Evolutionary conservation across 37 sponge, comb jelly and placozoan species (phyloP).

Genomic region (Aphrocallistes beatrix): DNA sequence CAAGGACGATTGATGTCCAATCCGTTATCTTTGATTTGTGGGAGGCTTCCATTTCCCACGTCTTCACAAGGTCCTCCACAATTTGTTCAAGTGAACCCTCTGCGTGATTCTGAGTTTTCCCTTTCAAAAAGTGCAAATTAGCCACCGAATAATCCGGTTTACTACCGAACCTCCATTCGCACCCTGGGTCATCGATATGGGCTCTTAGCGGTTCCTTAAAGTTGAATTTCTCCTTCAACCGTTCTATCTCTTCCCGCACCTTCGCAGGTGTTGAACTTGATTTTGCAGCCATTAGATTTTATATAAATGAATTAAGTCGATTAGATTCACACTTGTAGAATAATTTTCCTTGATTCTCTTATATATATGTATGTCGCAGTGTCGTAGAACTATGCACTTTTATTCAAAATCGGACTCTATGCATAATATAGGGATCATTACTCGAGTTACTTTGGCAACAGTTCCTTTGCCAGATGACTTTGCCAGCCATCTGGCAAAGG

Average conservation of each 20-base stretch:
- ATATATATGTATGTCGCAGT: no score
- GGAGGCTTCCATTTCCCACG: conserved; percentile 35
- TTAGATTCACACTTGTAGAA: no score
- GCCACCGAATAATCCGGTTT: conserved; percentile 32
- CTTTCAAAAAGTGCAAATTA: conserved; percentile 27
- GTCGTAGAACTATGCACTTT: no score
- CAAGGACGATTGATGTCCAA: not conserved
- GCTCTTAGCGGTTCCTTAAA: conserved; percentile 21
- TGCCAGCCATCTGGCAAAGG: no score
- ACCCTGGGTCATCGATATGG: not conserved
- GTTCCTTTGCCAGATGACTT: no score
- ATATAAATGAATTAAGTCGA: no score
- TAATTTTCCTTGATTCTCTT: no score
- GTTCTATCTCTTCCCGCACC: conserved; percentile 15
- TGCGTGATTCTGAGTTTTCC: conserved; percentile 33
- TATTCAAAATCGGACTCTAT: no score
- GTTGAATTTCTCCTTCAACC: not conserved
- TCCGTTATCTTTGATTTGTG: not conserved
- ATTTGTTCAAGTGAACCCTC: conserved; percentile 33
- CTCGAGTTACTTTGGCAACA: no score
- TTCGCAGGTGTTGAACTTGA: no score
- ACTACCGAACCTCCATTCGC: conserved; percentile 19
- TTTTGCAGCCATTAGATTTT: no score
- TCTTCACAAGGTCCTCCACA: conserved; percentile 37
- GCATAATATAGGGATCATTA: no score